These are phyloP conservation scores for Macrosoma leucophasiata DNA, from an alignment of 2,888 invertebrate species.

Conservation along the genomic window DNA sequence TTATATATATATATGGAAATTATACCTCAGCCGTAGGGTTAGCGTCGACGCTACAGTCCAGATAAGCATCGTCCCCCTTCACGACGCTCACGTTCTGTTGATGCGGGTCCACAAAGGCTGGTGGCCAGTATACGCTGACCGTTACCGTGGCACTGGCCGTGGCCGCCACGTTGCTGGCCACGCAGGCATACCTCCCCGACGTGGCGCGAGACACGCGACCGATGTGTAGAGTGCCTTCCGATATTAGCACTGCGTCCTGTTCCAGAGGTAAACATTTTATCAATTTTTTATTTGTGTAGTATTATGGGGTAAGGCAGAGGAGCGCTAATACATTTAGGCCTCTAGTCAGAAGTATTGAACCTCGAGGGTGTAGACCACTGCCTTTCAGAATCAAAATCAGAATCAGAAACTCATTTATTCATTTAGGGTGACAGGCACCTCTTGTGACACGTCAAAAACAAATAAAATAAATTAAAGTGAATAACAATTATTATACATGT, in stretches of 20 bases:
- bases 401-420: no score
- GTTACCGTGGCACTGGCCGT: constrained; percentile 63
- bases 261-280: no score
- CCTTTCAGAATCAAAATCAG: no score
- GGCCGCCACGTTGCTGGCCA: constrained; percentile 76
- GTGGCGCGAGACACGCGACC: constrained; percentile 45
- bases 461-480: no score
- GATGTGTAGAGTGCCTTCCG: constrained; percentile 33
- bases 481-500: no score
- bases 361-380: no score
- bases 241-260: constrained; percentile 51
- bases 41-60: constrained; percentile 53
- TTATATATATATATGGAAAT: constrained; percentile 1
- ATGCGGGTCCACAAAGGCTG: constrained; percentile 32
- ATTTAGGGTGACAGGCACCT: no score
- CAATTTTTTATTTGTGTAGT: no score
- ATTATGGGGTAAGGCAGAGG: no score
- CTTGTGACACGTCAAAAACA: no score
- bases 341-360: no score
- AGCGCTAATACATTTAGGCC: no score
- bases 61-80: constrained; percentile 42
- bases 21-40: constrained; percentile 54
- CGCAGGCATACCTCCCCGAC: constrained; percentile 74
- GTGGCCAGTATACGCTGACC: constrained; percentile 73
- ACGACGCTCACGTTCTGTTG: constrained; percentile 32